phyloP scores from a whole-genome alignment of 1,140 invertebrate genomes.

The Lasioglossum albipes region DNA sequence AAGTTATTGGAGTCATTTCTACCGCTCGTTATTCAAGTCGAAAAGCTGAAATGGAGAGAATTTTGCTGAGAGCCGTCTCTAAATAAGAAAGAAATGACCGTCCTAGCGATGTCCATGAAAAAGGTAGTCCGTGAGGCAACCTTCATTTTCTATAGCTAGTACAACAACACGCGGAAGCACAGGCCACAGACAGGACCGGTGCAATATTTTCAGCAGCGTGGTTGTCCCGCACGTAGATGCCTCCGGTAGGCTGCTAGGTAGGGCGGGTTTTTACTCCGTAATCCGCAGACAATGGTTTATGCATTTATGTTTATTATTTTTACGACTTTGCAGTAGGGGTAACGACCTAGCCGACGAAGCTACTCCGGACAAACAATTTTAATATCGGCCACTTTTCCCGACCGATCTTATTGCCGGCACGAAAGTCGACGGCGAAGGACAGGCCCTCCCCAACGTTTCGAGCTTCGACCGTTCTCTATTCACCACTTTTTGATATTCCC shows the following conservation, averaged over 20 bases:
- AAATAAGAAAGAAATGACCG: neutral
- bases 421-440: neutral
- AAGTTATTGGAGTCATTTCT: too few species aligned
- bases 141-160: slow-evolving; percentile 41
- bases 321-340: slow-evolving; percentile 61
- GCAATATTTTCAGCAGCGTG: slow-evolving; percentile 32
- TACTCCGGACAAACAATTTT: neutral
- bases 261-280: slow-evolving; percentile 61
- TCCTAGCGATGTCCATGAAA: neutral
- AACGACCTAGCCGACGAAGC: slow-evolving; percentile 11
- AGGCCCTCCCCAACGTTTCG: neutral
- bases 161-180: slow-evolving; percentile 26
- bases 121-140: neutral
- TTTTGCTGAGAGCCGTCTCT: neutral
- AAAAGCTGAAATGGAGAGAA: neutral
- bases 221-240: slow-evolving; percentile 5
- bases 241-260: slow-evolving; percentile 23
- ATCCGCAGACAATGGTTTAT: slow-evolving; percentile 66
- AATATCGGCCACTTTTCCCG: slow-evolving; percentile 11
- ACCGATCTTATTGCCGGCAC: slow-evolving; percentile 1
- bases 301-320: slow-evolving; percentile 71
- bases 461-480: neutral
- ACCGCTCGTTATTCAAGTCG: too few species aligned
- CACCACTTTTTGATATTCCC: neutral
- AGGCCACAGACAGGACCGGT: neutral